Conservation (phyloP, 2,113 vertebrate genomes). For the Vanacampus margaritifer region DNA sequence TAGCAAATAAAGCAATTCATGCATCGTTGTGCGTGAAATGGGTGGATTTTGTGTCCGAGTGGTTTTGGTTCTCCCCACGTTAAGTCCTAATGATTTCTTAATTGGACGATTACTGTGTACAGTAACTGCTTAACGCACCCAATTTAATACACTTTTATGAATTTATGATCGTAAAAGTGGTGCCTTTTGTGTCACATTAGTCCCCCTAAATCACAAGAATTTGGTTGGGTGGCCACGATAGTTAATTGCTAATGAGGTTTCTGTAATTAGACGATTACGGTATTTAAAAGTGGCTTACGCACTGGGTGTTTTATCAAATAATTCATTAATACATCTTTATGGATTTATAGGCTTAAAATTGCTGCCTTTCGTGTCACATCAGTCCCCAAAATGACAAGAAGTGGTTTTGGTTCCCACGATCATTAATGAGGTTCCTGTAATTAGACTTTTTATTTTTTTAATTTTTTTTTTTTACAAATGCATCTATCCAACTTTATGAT, state of each 20-base stretch:
- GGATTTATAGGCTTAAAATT: neutral
- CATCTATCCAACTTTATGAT: neutral
- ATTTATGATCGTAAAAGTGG: neutral
- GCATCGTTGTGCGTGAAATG: neutral
- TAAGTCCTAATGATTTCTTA: neutral
- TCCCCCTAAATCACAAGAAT: neutral
- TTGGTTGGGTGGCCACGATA: neutral
- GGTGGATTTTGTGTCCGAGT: neutral
- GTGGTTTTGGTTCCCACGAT: neutral
- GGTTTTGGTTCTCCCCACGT: neutral
- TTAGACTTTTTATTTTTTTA: neutral
- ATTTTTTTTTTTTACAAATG: neutral
- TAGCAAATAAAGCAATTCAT: neutral
- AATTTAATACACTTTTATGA: neutral
- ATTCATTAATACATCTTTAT: neutral
- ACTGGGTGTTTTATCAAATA: neutral
- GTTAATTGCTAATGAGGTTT: neutral
- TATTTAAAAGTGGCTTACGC: neutral
- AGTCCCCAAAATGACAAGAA: neutral
- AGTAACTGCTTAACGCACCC: neutral
- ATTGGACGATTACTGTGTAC: neutral
- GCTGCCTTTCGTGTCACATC: neutral
- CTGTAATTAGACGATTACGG: neutral
- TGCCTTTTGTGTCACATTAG: too few relatives aligned
- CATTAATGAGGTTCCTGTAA: neutral